Evolutionary conservation across 1,140 invertebrate species (phyloP), one percentile per base, ranked within the genome.

Genomic region (Anastrepha obliqua): DNA sequence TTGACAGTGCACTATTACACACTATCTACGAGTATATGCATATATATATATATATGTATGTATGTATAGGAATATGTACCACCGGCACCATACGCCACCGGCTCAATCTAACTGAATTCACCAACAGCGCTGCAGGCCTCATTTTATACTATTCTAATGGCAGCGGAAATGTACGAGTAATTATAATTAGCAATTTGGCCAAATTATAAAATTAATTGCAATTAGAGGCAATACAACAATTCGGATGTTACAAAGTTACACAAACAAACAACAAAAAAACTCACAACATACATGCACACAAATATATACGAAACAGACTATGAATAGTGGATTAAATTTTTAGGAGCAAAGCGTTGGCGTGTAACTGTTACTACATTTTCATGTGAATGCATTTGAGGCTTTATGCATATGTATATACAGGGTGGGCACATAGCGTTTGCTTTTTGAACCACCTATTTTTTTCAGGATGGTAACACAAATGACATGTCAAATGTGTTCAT

Each of bases 141-240:
- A 58, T 3, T 20, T 55, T 67, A 64, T 7, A 39, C 3, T 81
- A 13, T 2, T 65, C 13, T 74, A 81, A 81, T 51, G 20, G 74
- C 55, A 51, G 74, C 74, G 74, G 74, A 81, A 81, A 81, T 81
- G 47, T 81, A 20, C 74, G n/a, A 81, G 74, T 81, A 81, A 81
- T 81, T 81, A 81, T 81, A 81, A 81, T 81, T 81, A 55, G 74
- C 74, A 81, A 81, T 81, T 81, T 81, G 74, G 29, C 74, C 47
- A 81, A 81, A 81, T 81, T 55, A 81, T 55, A 81, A 55, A 81
- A 81, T 81, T 81, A 55, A 81, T 55, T 81, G 74, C 74, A 81
- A 81, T 81, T 81, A 81, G 74, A n/a, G 11, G 47, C 17, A 81
- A 29, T 47, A 81, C 6, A 81, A 81, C 47, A 81, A 20, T 81